A percentile compares a stretch with the other conserved stretches of the same genome.
These are phyloP conservation scores for Epistrophella euchroma DNA, from an alignment of 2,888 invertebrate genomes.

Conservation along the genomic window DNA sequence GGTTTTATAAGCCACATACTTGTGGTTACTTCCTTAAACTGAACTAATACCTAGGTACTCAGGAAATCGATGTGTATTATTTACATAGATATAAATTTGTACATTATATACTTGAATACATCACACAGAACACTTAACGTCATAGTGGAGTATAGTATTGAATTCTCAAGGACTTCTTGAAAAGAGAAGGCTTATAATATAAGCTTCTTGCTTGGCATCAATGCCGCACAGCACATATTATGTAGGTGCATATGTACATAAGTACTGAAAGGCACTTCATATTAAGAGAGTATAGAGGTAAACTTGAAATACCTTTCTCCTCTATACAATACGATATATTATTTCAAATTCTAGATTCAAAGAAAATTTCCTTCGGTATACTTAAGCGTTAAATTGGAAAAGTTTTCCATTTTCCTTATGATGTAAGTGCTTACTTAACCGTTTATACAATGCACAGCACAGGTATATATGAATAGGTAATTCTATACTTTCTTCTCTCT, in stretches of 20 bases:
- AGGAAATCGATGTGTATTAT: not conserved
- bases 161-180: conserved; percentile 13
- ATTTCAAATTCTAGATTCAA: conserved; percentile 69
- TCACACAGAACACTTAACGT: not conserved
- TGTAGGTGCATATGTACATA: not conserved
- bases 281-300: not conserved
- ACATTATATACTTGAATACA: not conserved
- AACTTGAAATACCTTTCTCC: conserved; percentile 17
- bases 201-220: conserved; percentile 16
- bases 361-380: conserved; percentile 56
- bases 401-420: conserved; percentile 71
- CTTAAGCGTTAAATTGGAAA: conserved; percentile 74
- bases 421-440: conserved; percentile 65
- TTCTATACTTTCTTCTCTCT: not conserved
- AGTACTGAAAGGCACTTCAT: conserved; percentile 1
- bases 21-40: not conserved
- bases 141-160: not conserved
- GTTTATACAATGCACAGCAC: conserved; percentile 25
- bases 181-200: conserved; percentile 21
- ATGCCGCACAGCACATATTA: not conserved
- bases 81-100: not conserved
- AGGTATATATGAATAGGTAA: not conserved
- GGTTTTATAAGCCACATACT: not conserved
- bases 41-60: not conserved
- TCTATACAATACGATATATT: conserved; percentile 65